Conservation (phyloP, 2,888 invertebrate genomes). For the Amphipyra berbera region DNA sequence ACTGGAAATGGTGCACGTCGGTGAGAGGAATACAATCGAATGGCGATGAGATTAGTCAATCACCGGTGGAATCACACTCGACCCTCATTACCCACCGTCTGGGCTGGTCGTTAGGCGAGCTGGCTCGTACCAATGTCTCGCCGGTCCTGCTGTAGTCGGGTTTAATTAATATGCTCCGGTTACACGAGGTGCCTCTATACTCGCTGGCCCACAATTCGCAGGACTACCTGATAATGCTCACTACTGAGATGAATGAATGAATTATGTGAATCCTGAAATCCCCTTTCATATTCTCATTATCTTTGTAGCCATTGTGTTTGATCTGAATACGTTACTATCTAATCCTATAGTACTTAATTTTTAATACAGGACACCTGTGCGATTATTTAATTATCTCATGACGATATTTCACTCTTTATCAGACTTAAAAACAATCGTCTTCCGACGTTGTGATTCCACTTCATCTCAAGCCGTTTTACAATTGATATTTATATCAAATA, state of each 20-base stretch:
- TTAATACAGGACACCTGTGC: background rate
- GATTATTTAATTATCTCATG: constrained; percentile 11
- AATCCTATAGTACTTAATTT: background rate
- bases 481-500: constrained; percentile 20
- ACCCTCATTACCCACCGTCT: constrained; percentile 64
- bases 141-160: constrained; percentile 30
- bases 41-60: constrained; percentile 61
- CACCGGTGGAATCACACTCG: constrained; percentile 59
- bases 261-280: constrained; percentile 21
- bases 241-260: constrained; percentile 7
- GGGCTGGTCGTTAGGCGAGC: constrained; percentile 48
- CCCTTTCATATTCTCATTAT: constrained; percentile 12
- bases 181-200: constrained; percentile 26
- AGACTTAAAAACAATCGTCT: constrained; percentile 3
- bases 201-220: constrained; percentile 6
- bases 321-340: background rate
- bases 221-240: constrained; percentile 31
- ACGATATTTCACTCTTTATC: constrained; percentile 10
- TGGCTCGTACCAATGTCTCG: constrained; percentile 25
- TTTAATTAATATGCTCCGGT: constrained; percentile 51
- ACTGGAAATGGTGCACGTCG: constrained; percentile 23
- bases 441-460: constrained; percentile 1
- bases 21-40: constrained; percentile 52
- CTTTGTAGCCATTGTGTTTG: constrained; percentile 14
- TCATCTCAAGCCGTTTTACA: constrained; percentile 9